A percentile compares a stretch with the other conserved stretches of the same genome.
Conservation (phyloP, 2,888 invertebrate species). For the Trissoscelio sp. region DNA sequence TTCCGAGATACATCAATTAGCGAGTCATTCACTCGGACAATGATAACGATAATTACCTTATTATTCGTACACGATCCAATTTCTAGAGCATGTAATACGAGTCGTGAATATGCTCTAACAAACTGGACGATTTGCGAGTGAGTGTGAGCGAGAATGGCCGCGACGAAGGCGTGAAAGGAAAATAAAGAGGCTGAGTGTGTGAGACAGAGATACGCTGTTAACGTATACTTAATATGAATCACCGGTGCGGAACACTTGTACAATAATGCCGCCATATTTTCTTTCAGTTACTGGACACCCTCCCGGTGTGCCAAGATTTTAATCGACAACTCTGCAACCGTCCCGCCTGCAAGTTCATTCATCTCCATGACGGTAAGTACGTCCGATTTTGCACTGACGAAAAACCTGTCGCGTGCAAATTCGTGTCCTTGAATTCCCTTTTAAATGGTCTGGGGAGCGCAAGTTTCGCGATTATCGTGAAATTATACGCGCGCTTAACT, state of each 20-base stretch:
- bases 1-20: conserved; percentile 43
- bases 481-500: conserved; percentile 16
- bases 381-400: conserved; percentile 9
- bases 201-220: conserved; percentile 69
- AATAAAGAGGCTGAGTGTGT: conserved; percentile 54
- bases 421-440: conserved; percentile 23
- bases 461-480: conserved; percentile 18
- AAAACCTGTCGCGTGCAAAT: conserved; percentile 54
- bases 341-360: conserved; percentile 99
- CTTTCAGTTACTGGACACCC: conserved; percentile 99
- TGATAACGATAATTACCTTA: conserved; percentile 79
- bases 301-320: conserved; percentile 99
- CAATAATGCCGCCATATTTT: conserved; percentile 81
- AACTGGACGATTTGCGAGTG: conserved; percentile 76
- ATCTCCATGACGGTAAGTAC: conserved; percentile 96
- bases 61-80: conserved; percentile 79
- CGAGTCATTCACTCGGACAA: conserved; percentile 76
- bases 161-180: conserved; percentile 53
- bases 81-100: conserved; percentile 82
- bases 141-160: conserved; percentile 57
- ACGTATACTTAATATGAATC: conserved; percentile 62
- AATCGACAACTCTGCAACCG: conserved; percentile 98
- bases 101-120: conserved; percentile 81
- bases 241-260: conserved; percentile 69
- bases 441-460: conserved; percentile 16